Evolutionary conservation across 2,113 vertebrate genomes (phyloP).

Genomic region (Natator depressus): DNA sequence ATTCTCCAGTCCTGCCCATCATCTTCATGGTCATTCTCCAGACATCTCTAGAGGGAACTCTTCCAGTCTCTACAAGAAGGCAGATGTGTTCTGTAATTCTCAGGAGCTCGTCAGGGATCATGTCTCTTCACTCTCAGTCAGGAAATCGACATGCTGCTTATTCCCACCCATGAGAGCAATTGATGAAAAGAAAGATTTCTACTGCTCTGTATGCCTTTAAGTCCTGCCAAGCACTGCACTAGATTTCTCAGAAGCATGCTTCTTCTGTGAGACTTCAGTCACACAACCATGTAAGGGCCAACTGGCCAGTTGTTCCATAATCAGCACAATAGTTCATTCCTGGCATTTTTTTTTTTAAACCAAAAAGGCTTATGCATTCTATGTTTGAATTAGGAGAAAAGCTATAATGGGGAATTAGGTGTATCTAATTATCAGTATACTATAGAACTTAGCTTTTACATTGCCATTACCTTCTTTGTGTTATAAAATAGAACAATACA

Average conservation of each 20-base stretch:
- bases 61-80: background rate
- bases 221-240: background rate
- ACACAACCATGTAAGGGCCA: background rate
- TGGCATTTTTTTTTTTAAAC: slow-evolving; percentile 46
- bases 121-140: slow-evolving; percentile 15
- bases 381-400: slow-evolving; percentile 74
- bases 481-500: slow-evolving; percentile 86
- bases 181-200: slow-evolving; percentile 26
- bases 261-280: slow-evolving; percentile 16
- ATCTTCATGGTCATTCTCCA: slow-evolving; percentile 14
- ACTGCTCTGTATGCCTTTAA: background rate
- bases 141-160: background rate
- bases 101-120: background rate
- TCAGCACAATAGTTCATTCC: slow-evolving; percentile 47
- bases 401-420: slow-evolving; percentile 78
- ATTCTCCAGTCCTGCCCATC: background rate
- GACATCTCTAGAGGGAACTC: slow-evolving; percentile 20
- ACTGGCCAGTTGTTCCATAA: slow-evolving; percentile 21
- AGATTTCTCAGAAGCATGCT: background rate
- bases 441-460: slow-evolving; percentile 84
- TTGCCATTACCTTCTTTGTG: slow-evolving; percentile 83
- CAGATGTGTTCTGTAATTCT: background rate
- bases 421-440: slow-evolving; percentile 84
- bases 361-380: slow-evolving; percentile 71
- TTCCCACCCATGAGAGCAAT: slow-evolving; percentile 15